Base-by-base conservation (phyloP, 2,888 invertebrate species). In the Muschampia staudingeri region DNA sequence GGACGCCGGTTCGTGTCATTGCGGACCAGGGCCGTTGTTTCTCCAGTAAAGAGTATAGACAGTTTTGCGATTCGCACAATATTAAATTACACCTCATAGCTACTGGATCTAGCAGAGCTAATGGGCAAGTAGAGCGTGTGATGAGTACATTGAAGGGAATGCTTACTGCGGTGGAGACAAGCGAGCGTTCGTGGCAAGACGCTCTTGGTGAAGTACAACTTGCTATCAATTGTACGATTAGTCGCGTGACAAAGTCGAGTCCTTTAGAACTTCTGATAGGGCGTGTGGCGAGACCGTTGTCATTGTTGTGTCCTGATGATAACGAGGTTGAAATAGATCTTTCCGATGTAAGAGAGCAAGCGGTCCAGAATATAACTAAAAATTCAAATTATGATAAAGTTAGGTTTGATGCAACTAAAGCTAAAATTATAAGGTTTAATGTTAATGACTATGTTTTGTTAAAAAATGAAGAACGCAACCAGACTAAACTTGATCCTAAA, bases 151-250 rank as follows among this genome's bases (percentile, higher is more conserved):
- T 61, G 3, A 61, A 61, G 6, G 6, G 6, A 3, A 61, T 61
- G 61, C 61, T 61, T 12, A 61, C 61, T 61, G 44, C 19, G 1
- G 80, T 87, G n/a, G 90, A 91, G 69, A 80, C 82, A 4, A 76
- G 48, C 5, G n/a, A 65, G 37, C 69, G 80, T 1, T 86, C 89
- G 0, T 90, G 89, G 89, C 89, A 89, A 72, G 88, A 56, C 11
- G 19, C 19, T 14, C 34, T 76, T 85, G 81, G 65, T 5, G 89
- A 90, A 0, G 78, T 89, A 19, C 91, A 90, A 73, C 71, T 90
- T 9, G 88, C 88, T 9, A 52, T 90, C 0, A 90, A 91, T 81
- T 84, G 86, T 37, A 88, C 90, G 0, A 16, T 65, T 6, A 61
- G 8, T 25, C 25, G 76, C 6, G 42, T 42, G 0, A 76, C 76